Evolutionary conservation across 2,113 vertebrate genomes (phyloP).

Genomic region (Silurus asotus): DNA sequence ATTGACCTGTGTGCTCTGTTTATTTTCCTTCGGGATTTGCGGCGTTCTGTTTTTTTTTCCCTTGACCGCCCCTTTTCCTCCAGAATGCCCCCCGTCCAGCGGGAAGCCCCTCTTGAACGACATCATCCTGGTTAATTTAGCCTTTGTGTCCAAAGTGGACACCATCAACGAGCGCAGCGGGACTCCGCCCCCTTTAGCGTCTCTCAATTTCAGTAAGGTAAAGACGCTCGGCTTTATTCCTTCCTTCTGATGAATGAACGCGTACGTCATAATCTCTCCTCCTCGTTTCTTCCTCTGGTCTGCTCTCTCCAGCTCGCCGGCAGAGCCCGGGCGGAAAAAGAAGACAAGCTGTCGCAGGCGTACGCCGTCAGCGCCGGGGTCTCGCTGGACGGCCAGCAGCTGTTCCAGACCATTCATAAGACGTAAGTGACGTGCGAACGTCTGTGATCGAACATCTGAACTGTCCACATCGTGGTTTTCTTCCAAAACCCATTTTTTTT

Average conservation of each 20-base stretch:
- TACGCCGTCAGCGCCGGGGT: slow-evolving; percentile 99
- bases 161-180: slow-evolving; percentile 84
- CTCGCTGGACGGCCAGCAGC: slow-evolving; percentile 96
- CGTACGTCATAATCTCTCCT: neutral
- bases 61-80: slow-evolving; percentile 67
- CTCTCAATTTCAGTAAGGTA: slow-evolving; percentile 89
- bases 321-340: slow-evolving; percentile 96
- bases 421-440: slow-evolving; percentile 77
- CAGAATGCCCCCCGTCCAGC: slow-evolving; percentile 87
- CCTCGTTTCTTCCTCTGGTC: neutral
- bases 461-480: neutral
- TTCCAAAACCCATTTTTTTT: too few species aligned
- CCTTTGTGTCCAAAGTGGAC: slow-evolving; percentile 86
- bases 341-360: slow-evolving; percentile 98
- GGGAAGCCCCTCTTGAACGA: slow-evolving; percentile 85
- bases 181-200: slow-evolving; percentile 86
- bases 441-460: neutral
- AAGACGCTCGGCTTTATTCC: slow-evolving; percentile 32
- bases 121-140: slow-evolving; percentile 85
- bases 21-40: neutral
- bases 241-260: neutral
- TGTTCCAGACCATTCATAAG: slow-evolving; percentile 99
- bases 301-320: slow-evolving; percentile 83
- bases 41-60: slow-evolving; percentile 52
- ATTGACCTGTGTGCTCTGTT: neutral